Conservation (phyloP, 2,113 vertebrate genomes). For the Piliocolobus tephrosceles region DNA sequence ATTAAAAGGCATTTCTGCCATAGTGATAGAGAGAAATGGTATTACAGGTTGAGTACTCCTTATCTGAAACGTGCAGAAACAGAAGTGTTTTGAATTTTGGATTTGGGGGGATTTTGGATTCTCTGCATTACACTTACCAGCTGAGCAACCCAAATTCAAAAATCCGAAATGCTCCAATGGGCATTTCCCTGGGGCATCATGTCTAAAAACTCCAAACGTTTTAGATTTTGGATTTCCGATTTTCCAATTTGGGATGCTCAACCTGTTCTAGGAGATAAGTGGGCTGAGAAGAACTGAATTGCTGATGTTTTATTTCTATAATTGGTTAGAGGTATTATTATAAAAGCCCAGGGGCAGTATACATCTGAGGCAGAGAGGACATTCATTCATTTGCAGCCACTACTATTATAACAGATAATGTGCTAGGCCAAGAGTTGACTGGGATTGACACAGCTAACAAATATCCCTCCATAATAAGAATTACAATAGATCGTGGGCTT, state of each 20-base stretch:
- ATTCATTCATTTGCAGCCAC: not conserved
- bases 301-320: slow-evolving; percentile 18
- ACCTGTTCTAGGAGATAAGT: not conserved
- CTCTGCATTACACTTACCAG: not conserved
- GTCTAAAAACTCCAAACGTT: not conserved
- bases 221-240: not conserved
- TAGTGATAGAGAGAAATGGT: not conserved
- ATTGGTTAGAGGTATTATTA: not conserved
- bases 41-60: not conserved
- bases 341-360: not conserved
- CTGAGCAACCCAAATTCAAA: not conserved
- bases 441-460: not conserved
- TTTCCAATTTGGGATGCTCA: not conserved
- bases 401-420: not conserved
- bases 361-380: not conserved
- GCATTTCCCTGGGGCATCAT: not conserved
- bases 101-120: not conserved
- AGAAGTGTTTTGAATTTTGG: not conserved
- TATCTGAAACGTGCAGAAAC: not conserved
- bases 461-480: not conserved
- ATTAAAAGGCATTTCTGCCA: slow-evolving; percentile 12
- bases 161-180: not conserved
- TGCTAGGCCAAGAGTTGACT: not conserved
- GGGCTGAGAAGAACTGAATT: not conserved
- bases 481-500: not conserved